Evolutionary conservation across 1,140 invertebrate genomes (phyloP).

Genomic region (Proctacanthus coquilletti): DNA sequence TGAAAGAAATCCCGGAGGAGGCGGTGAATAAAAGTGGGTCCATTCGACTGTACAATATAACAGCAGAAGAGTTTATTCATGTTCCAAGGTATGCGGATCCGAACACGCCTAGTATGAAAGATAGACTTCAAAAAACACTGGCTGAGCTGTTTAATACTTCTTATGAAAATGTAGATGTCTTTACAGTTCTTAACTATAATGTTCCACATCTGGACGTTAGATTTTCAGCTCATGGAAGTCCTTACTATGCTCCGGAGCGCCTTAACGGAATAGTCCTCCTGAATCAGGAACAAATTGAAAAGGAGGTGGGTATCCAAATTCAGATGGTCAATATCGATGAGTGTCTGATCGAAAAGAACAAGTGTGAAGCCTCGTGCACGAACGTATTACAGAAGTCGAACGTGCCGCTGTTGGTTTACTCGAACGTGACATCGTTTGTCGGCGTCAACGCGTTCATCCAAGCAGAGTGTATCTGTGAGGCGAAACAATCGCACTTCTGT

Average conservation of each 20-base stretch:
- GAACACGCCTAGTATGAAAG: conserved; percentile 53
- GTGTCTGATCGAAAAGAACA: conserved; percentile 57
- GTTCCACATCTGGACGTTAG: conserved; percentile 57
- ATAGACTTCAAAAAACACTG: conserved; percentile 49
- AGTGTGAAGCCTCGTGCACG: conserved; percentile 54
- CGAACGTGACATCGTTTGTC: conserved; percentile 79
- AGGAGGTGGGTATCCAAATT: conserved; percentile 52
- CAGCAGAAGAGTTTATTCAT: conserved; percentile 68
- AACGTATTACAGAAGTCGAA: conserved; percentile 54
- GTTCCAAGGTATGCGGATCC: conserved; percentile 36
- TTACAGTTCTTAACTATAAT: conserved; percentile 63
- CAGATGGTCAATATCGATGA: conserved; percentile 78
- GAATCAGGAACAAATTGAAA: conserved; percentile 50
- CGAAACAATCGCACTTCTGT: conserved; percentile 37
- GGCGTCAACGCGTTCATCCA: conserved; percentile 67
- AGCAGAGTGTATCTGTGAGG: conserved; percentile 54
- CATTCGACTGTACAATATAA: conserved; percentile 63
- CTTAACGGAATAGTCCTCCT: conserved; percentile 61
- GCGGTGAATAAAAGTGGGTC: conserved; percentile 82
- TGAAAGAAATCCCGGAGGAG: conserved; percentile 74
- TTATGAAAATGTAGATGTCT: conserved; percentile 75
- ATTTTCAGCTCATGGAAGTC: conserved; percentile 82
- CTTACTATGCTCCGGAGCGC: conserved; percentile 73
- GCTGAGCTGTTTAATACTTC: conserved; percentile 59
- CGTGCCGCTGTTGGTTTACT: conserved; percentile 64